These are phyloP conservation scores for Lacanobia wlatinum DNA, from an alignment of 2,888 invertebrate species.

Conservation along the genomic window DNA sequence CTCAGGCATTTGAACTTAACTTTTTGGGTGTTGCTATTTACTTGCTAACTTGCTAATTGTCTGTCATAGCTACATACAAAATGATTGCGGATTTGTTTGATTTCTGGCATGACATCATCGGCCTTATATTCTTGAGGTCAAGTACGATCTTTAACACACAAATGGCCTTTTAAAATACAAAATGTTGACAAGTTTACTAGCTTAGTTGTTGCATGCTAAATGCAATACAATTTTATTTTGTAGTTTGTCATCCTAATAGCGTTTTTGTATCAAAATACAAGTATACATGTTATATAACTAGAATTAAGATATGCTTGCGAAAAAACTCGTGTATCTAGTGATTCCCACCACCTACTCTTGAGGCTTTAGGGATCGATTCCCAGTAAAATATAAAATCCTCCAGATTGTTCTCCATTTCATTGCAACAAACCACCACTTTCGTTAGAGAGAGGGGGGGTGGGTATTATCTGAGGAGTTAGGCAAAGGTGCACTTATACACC, in stretches of 20 bases:
- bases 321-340: not conserved
- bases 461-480: too few relatives aligned
- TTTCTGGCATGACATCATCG: not conserved
- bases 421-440: too few relatives aligned
- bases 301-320: not conserved
- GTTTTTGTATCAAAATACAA: not conserved
- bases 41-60: not conserved
- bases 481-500: too few relatives aligned
- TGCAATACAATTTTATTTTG: not conserved
- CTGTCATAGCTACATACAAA: not conserved
- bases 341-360: not conserved
- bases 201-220: not conserved
- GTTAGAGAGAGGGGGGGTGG: too few relatives aligned
- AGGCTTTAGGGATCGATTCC: not conserved
- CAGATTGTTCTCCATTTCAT: too few relatives aligned
- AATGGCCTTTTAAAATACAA: not conserved
- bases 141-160: not conserved
- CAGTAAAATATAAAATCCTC: not conserved
- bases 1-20: not conserved
- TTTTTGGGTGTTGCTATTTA: not conserved
- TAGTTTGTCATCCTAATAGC: not conserved
- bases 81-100: conserved; percentile 1
- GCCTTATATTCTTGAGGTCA: not conserved
- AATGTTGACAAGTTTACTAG: not conserved
- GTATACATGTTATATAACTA: not conserved